Evolutionary conservation across 1,140 invertebrate genomes (phyloP).

Genomic region (Bombus waltoni): DNA sequence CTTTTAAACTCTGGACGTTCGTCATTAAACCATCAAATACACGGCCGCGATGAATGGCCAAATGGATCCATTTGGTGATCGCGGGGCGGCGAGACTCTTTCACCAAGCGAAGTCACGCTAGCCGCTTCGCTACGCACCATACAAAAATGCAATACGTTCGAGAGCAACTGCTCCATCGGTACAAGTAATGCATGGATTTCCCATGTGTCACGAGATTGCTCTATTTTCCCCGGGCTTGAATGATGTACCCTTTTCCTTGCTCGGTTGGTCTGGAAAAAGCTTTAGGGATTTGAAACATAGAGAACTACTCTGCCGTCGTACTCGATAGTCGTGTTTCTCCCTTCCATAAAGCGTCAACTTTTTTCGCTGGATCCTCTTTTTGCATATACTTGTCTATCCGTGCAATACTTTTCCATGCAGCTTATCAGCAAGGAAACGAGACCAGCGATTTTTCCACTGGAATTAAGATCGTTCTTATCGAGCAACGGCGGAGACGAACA

Average conservation of each 20-base stretch:
- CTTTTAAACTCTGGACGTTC: conserved; percentile 34
- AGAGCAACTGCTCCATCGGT: not conserved
- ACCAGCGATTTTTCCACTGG: not conserved
- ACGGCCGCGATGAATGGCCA: conserved; percentile 11
- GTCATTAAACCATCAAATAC: conserved; percentile 43
- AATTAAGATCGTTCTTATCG: not conserved
- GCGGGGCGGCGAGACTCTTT: not conserved
- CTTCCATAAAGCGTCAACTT: conserved; percentile 29
- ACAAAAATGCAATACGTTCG: conserved; percentile 46
- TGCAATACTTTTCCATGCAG: conserved; percentile 11
- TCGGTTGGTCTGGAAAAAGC: conserved; percentile 52
- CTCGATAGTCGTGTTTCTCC: conserved; percentile 37
- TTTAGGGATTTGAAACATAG: conserved; percentile 47
- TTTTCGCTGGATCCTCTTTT: conserved; percentile 3
- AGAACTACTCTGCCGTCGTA: conserved; percentile 34
- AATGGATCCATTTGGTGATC: conserved; percentile 51
- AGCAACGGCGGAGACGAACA: not conserved
- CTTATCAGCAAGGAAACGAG: not conserved
- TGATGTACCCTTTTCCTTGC: conserved; percentile 54
- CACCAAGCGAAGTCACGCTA: not conserved
- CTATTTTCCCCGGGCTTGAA: conserved; percentile 50
- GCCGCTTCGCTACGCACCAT: not conserved
- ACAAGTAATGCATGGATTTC: conserved; percentile 56
- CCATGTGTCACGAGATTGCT: conserved; percentile 58
- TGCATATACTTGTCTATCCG: not conserved